Base-by-base conservation (phyloP, 1,140 invertebrate genomes). In the Bombyx mori region DNA sequence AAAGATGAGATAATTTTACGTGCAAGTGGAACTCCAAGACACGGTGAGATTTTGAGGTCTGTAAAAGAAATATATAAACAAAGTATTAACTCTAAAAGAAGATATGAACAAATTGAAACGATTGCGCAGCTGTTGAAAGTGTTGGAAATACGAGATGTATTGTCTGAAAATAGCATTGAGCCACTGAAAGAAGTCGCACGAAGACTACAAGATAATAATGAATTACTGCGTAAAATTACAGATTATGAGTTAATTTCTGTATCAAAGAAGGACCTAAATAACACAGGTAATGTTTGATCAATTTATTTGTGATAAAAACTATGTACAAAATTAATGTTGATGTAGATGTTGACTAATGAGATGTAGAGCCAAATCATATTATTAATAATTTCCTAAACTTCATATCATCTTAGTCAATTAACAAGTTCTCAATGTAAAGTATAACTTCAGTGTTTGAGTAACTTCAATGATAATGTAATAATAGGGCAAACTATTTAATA, bases 81-180 rank as follows among this genome's bases (percentile, higher is more conserved):
- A 18, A 69, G 75, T 50, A 80, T 86, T 44, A 79, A 84, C 62
- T 86, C 82, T n/a, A 59, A 66, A 8, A 72, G 82, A 57, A 73
- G 71, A 61, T 80, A 61, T 56, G 82, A 86, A 65, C 59, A 73
- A 57, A 77, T 83, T 18, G 65, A 57, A 22, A 75, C 63, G 5
- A 75, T 84, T 60, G 66, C 70, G 0, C 67, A 86, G 18, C 61
- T 86, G 43, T 53, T 86, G 12, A 71, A 67, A 22, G 60, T 86
- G 22, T 69, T 88, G 44, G 82, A 86, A 74, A 66, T 79, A 44
- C 65, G 82, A 62, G 77, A 83, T 67, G 61, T 82, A 10, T 54
- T 88, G 42, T 79, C 78, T 7, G 77, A 82, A 72, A 72, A 81
- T 52, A 72, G 84, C 60, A 64, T 86, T 35, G 57, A 50, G 35